Conservation (phyloP, 2,797 vertebrate genomes). For the Phataginus tetradactyla region DNA sequence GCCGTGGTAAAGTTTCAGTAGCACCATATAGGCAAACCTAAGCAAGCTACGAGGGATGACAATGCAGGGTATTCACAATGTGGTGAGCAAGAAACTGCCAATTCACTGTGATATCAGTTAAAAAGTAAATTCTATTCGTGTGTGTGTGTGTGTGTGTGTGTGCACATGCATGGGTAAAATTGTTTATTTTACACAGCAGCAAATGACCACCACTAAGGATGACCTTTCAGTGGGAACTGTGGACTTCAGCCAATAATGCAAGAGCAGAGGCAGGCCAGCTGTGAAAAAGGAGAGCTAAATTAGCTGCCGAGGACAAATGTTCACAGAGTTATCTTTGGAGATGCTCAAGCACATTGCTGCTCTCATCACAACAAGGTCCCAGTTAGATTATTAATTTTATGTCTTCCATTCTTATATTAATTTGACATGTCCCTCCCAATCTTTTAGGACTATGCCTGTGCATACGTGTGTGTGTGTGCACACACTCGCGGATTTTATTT, state of each 20-base stretch:
- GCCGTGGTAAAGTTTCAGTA: slow-evolving; percentile 71
- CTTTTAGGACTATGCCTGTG: not conserved
- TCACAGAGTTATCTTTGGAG: slow-evolving; percentile 62
- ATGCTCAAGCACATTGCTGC: slow-evolving; percentile 33
- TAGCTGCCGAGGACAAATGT: slow-evolving; percentile 69
- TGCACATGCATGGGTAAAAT: slow-evolving; percentile 51
- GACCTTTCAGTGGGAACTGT: slow-evolving; percentile 83
- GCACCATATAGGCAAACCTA: slow-evolving; percentile 49
- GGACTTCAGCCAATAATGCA: slow-evolving; percentile 80
- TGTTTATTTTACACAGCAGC: slow-evolving; percentile 79
- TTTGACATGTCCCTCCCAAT: slow-evolving; percentile 52
- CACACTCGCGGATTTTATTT: not conserved
- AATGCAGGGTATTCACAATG: not conserved
- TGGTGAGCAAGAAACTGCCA: slow-evolving; percentile 57
- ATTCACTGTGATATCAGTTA: slow-evolving; percentile 62
- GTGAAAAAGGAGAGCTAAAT: slow-evolving; percentile 75
- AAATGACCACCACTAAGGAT: slow-evolving; percentile 81
- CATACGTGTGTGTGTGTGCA: not conserved
- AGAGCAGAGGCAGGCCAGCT: slow-evolving; percentile 67
- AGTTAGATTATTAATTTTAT: slow-evolving; percentile 63
- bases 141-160: too few relatives aligned
- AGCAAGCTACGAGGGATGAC: not conserved
- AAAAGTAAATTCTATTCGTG: slow-evolving; percentile 27
- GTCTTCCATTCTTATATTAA: slow-evolving; percentile 41
- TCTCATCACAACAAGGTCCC: slow-evolving; percentile 38